Percentiles rank a stretch among this genome's conserved stretches.
These are phyloP conservation scores for Enteromius thamalakanensis DNA, from an alignment of 2,797 vertebrate genomes.

Conservation along the genomic window DNA sequence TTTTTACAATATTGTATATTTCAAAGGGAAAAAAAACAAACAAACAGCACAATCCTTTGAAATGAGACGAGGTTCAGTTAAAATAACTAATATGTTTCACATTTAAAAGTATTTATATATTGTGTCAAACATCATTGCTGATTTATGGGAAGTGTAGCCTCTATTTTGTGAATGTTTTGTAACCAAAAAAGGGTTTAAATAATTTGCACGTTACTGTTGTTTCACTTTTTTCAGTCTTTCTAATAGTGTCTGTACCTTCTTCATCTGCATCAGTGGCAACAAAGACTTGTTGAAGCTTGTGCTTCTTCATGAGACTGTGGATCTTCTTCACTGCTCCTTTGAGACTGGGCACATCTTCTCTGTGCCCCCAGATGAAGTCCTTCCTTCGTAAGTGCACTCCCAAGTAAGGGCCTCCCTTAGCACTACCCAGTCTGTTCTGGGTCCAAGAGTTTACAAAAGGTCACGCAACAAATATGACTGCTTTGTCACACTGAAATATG, in stretches of 20 bases:
- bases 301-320: slow-evolving; percentile 82
- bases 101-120: neutral
- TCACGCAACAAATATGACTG: neutral
- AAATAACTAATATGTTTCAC: neutral
- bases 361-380: slow-evolving; percentile 97
- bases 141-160: neutral
- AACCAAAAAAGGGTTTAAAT: neutral
- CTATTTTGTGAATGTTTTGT: neutral
- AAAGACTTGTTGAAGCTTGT: slow-evolving; percentile 85
- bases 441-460: slow-evolving; percentile 32
- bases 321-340: slow-evolving; percentile 87
- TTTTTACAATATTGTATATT: too few relatives aligned
- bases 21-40: too few relatives aligned
- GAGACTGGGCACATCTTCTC: slow-evolving; percentile 93
- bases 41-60: neutral
- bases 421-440: slow-evolving; percentile 83
- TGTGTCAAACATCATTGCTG: neutral
- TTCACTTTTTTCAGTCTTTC: neutral
- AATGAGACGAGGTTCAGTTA: neutral
- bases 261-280: slow-evolving; percentile 90
- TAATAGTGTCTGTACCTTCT: slow-evolving; percentile 76
- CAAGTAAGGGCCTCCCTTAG: slow-evolving; percentile 89
- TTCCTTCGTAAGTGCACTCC: slow-evolving; percentile 91
- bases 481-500: neutral
- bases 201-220: neutral